Evolutionary conservation across 2,113 vertebrate species (phyloP).

Genomic region (Saimiri boliviensis): DNA sequence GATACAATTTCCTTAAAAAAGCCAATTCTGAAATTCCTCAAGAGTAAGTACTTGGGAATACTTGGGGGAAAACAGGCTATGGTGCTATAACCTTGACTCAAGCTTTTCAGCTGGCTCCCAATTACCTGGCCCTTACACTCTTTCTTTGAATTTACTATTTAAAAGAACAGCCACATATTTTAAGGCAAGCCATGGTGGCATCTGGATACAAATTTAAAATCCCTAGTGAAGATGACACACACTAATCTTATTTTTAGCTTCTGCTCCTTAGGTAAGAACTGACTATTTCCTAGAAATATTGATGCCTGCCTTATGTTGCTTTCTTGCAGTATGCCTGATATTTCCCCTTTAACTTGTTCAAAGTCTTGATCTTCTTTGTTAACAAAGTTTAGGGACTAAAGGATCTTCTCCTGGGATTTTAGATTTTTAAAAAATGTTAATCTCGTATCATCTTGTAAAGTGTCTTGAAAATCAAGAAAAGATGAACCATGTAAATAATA

Average conservation of each 20-base stretch:
- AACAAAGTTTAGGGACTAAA: neutral
- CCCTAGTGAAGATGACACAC: neutral
- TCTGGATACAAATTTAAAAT: neutral
- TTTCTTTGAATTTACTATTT: neutral
- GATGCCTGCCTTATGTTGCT: neutral
- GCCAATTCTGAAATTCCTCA: neutral
- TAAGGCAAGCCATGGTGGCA: neutral
- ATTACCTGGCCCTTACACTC: neutral
- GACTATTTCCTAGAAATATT: neutral
- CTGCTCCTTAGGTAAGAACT: neutral
- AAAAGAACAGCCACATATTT: neutral
- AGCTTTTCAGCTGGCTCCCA: neutral
- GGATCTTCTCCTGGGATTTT: neutral
- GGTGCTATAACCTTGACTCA: neutral
- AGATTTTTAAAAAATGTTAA: neutral
- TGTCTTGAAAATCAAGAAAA: neutral
- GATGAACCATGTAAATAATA: neutral
- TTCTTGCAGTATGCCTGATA: constrained; percentile 9
- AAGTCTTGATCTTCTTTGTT: neutral
- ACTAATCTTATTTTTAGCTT: constrained; percentile 6
- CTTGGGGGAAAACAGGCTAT: neutral
- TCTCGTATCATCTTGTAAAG: neutral
- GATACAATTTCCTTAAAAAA: neutral
- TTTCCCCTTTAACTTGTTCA: neutral
- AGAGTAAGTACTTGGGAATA: neutral